Evolutionary conservation across 2,113 vertebrate species (phyloP).

Genomic region (Orycteropus afer): DNA sequence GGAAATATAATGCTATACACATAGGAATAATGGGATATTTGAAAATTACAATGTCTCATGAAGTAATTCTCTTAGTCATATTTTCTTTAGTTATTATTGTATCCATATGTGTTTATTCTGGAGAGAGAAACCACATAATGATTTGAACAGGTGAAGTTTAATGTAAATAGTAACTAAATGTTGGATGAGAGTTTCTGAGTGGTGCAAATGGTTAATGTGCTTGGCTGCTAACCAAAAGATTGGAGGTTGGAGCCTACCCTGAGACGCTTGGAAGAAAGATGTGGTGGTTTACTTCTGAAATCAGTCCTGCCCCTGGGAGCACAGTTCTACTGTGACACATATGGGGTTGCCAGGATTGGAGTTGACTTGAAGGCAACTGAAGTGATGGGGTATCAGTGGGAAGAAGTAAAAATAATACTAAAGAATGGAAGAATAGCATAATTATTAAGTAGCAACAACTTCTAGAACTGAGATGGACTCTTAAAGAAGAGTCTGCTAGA

Average conservation of each 20-base stretch:
- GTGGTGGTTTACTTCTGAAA: no score
- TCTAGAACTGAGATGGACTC: not conserved
- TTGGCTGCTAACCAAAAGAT: not conserved
- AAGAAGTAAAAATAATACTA: not conserved
- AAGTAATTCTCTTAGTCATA: not conserved
- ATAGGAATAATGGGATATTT: constrained; percentile 13
- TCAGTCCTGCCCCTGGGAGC: no score
- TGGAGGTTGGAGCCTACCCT: not conserved
- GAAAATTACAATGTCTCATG: constrained; percentile 15
- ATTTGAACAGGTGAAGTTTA: constrained; percentile 35
- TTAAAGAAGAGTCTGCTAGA: not conserved
- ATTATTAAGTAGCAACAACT: not conserved
- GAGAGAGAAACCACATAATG: not conserved
- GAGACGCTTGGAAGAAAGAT: no score
- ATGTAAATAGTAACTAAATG: not conserved
- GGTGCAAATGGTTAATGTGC: no score
- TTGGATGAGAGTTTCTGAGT: not conserved
- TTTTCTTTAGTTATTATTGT: not conserved
- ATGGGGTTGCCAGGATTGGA: no score
- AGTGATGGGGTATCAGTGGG: not conserved
- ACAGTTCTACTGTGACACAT: no score
- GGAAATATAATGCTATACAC: not conserved
- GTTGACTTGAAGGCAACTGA: no score
- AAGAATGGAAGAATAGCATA: not conserved
- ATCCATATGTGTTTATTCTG: not conserved